Evolutionary conservation across 2,113 vertebrate species (phyloP), one percentile per base, ranked within the genome.

Genomic region (Perca schrenkii): DNA sequence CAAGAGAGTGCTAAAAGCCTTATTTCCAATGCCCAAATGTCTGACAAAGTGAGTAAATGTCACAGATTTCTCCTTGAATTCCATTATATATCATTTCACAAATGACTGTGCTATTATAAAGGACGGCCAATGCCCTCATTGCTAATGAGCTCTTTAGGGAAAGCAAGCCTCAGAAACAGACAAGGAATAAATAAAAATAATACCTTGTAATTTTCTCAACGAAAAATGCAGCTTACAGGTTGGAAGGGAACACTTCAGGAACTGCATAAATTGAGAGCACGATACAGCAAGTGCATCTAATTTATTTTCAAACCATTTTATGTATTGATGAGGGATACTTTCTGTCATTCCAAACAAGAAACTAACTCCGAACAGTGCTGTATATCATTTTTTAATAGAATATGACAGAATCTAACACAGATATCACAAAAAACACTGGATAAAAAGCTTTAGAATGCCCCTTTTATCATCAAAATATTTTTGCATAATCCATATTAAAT

Each of bases 111-210:
- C 16, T 56, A 47, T 65, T 22, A 60, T 28, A 54, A 40, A 64
- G 2, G 31, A 15, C 52, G 46, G 53, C 25, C 60, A 50, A 6
- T 58, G 50, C 52, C 53, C 5, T 43, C 12, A 40, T 57, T 8
- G 34, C 52, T 71, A 76, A 71, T 66, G 21, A 54, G 57, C 49
- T 80, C 50, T 58, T 74, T 19, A 17, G 63, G 57, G 58, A 67
- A 47, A 74, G 5, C 8, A 36, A 52, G 74, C 7, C 17, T 66
- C 16, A 8, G 54, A 72, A 73, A 28, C 1, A 28, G 61, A 14
- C 58, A 40, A 56, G 40, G 19, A 53, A 56, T 61, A 56, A 65
- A 76, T 31, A 56, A 56, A 14, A 25, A 43, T 11, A 54, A 40
- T 19, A 50, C 50, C 56, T 57, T 65, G 43, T 71, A 28, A 50